A percentile compares a stretch with the other conserved stretches of the same genome.
phyloP scores from a whole-genome alignment of 2,113 vertebrate species.

The Cacatua alba region DNA sequence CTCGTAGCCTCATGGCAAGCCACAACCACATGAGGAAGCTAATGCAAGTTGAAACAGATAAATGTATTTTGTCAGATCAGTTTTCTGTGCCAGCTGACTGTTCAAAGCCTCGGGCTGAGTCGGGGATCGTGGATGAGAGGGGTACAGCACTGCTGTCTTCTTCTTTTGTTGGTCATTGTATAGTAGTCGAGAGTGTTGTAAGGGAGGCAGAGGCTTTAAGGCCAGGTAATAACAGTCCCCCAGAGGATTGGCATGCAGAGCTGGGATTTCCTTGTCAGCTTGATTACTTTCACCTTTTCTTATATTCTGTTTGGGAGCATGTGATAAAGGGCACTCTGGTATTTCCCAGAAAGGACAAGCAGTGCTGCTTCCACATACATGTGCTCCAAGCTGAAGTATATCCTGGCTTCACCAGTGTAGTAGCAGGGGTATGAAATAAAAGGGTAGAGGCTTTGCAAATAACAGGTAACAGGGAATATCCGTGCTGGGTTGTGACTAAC shows the following conservation, averaged over 20 bases:
- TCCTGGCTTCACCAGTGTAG: background rate
- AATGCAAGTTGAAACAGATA: background rate
- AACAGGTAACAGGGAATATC: background rate
- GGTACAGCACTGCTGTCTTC: background rate
- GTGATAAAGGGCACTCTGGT: background rate
- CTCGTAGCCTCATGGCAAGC: background rate
- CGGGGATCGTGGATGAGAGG: background rate
- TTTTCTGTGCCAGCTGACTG: background rate
- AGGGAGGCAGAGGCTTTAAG: background rate
- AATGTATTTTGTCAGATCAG: background rate
- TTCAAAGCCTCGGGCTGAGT: background rate
- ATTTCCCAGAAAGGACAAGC: background rate
- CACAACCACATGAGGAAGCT: background rate
- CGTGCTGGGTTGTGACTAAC: background rate
- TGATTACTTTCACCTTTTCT: background rate
- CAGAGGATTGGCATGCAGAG: background rate
- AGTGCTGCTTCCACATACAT: background rate
- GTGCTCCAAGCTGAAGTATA: background rate
- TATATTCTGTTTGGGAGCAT: background rate
- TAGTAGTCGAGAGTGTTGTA: background rate
- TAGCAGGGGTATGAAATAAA: background rate
- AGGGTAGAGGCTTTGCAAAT: background rate
- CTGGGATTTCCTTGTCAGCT: background rate
- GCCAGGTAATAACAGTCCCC: background rate
- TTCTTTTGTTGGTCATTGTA: background rate